Evolutionary conservation across 2,797 vertebrate species (phyloP).

Genomic region (Sitta carolinensis): DNA sequence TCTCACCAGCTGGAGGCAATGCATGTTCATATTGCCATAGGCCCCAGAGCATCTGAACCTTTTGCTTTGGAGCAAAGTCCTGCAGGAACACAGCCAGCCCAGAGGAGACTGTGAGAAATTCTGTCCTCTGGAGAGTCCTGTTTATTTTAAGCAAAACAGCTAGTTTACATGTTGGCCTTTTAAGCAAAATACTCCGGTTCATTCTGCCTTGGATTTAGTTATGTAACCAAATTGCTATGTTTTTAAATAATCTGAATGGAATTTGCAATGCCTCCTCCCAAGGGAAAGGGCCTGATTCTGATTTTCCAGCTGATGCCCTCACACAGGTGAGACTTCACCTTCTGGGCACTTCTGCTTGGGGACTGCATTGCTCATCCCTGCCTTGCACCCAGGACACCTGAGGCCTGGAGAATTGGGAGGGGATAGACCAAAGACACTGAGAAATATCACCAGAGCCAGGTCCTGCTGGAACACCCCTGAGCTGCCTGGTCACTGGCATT

Average conservation of each 20-base stretch:
- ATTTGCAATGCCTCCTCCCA: constrained; percentile 1
- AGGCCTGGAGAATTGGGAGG: background rate
- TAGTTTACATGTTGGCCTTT: constrained; percentile 69
- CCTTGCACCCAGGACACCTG: background rate
- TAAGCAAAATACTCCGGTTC: constrained; percentile 59
- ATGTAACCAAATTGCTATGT: constrained; percentile 59
- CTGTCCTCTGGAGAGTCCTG: constrained; percentile 58
- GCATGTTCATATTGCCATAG: background rate
- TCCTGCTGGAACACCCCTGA: background rate
- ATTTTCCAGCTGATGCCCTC: background rate
- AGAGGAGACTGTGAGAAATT: constrained; percentile 64
- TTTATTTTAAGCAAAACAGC: constrained; percentile 70
- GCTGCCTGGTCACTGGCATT: background rate
- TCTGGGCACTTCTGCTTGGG: background rate
- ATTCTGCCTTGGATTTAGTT: constrained; percentile 57
- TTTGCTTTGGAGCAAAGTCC: constrained; percentile 43
- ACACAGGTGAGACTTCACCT: constrained; percentile 10
- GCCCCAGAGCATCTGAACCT: constrained; percentile 30
- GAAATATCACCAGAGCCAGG: background rate
- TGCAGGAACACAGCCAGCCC: constrained; percentile 42
- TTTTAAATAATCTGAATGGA: constrained; percentile 62
- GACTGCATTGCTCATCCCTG: background rate
- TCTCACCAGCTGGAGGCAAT: constrained; percentile 58
- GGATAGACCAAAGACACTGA: background rate
- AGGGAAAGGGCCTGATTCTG: background rate